A percentile compares a stretch with the other conserved stretches of the same genome.
Evolutionary conservation across 2,113 vertebrate species (phyloP).

Genomic region (Dissostichus mawsoni): DNA sequence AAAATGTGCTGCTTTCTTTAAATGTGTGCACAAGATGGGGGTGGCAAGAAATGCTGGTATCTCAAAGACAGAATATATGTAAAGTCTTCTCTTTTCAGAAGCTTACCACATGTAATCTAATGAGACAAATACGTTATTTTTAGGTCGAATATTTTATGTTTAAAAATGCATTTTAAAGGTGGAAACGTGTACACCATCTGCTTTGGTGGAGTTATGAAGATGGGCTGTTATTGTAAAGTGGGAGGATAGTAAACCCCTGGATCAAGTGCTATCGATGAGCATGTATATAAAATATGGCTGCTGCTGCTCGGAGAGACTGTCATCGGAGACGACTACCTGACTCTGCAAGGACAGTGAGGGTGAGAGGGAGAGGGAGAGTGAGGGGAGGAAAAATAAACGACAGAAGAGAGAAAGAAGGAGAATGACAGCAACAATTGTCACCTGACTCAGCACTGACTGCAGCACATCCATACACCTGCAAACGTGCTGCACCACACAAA

Average conservation of each 20-base stretch:
- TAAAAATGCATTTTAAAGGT: not conserved
- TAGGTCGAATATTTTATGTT: not conserved
- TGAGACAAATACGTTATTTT: not conserved
- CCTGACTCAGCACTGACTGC: slow-evolving; percentile 63
- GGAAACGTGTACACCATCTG: not conserved
- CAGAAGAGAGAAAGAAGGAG: slow-evolving; percentile 20
- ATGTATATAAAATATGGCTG: slow-evolving; percentile 60
- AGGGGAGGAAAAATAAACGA: slow-evolving; percentile 30
- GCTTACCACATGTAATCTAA: not conserved
- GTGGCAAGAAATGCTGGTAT: not conserved
- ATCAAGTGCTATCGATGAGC: slow-evolving; percentile 33
- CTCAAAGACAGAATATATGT: not conserved
- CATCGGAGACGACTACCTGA: slow-evolving; percentile 76
- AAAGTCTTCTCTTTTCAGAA: not conserved
- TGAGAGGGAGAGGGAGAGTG: slow-evolving; percentile 18
- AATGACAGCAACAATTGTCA: slow-evolving; percentile 29
- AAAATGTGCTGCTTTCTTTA: slow-evolving; percentile 20
- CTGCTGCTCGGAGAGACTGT: slow-evolving; percentile 62
- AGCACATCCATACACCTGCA: slow-evolving; percentile 12
- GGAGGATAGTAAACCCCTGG: slow-evolving; percentile 12
- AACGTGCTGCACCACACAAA: not conserved
- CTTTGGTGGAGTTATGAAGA: not conserved
- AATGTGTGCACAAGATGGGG: not conserved
- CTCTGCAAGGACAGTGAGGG: slow-evolving; percentile 72
- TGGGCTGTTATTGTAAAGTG: slow-evolving; percentile 23